Evolutionary conservation across 2,888 invertebrate species (phyloP).

Genomic region (Stegana nigrithorax): DNA sequence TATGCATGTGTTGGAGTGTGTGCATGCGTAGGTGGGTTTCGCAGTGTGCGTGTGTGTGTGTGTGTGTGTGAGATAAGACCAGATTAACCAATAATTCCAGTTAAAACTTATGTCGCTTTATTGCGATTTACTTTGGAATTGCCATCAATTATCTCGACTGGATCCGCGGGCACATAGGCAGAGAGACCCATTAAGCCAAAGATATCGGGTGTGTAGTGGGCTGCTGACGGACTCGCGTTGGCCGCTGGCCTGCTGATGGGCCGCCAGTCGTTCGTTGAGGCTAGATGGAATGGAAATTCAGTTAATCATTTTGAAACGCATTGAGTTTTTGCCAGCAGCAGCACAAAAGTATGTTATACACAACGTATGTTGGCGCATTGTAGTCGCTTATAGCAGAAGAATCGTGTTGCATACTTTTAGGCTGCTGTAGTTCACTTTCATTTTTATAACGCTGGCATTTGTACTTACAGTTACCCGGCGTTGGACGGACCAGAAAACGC

Average conservation of each 20-base stretch:
- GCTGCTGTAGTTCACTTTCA: too few species aligned
- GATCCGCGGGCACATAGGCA: slow-evolving; percentile 70
- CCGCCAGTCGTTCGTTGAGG: not conserved
- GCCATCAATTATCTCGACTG: slow-evolving; percentile 73
- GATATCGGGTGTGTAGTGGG: slow-evolving; percentile 64
- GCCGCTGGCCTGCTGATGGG: not conserved
- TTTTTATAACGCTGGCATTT: too few species aligned
- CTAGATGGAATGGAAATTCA: too few species aligned
- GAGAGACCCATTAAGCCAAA: slow-evolving; percentile 71
- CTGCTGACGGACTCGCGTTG: slow-evolving; percentile 11
- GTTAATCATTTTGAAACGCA: too few species aligned
- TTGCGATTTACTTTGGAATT: slow-evolving; percentile 74
- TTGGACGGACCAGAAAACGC: slow-evolving; percentile 73
- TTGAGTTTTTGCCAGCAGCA: too few species aligned
- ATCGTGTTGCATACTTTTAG: too few species aligned
- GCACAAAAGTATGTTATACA: too few species aligned
- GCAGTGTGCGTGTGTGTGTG: slow-evolving; percentile 21
- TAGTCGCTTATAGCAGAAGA: too few species aligned
- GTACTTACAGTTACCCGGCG: slow-evolving; percentile 68
- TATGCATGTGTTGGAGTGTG: slow-evolving; percentile 22
- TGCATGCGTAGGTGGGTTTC: slow-evolving; percentile 15
- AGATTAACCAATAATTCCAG: slow-evolving; percentile 35
- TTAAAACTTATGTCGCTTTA: slow-evolving; percentile 33
- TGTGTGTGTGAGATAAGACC: slow-evolving; percentile 30
- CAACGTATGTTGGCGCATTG: too few species aligned